Evolutionary conservation across 2,113 vertebrate genomes (phyloP).

Genomic region (Phoxinus phoxinus): DNA sequence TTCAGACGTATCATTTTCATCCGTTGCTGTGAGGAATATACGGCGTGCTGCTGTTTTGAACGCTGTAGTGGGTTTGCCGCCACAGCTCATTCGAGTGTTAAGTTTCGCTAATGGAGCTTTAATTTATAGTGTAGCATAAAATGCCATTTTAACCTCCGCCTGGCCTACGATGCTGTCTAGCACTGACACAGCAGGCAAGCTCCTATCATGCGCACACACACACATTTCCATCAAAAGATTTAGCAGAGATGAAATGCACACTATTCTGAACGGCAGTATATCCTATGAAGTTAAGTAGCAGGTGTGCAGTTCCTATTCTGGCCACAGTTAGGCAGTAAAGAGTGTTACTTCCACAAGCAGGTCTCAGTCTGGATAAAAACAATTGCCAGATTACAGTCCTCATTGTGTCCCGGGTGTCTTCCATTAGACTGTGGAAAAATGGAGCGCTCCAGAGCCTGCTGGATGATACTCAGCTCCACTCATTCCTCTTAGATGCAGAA

Average conservation of each 20-base stretch:
- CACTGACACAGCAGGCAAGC: conserved; percentile 65
- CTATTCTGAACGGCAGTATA: not conserved
- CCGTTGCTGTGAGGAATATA: conserved; percentile 7
- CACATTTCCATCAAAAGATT: conserved; percentile 39
- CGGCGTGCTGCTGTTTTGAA: conserved; percentile 13
- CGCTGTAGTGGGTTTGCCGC: conserved; percentile 9
- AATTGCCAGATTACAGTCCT: conserved; percentile 25
- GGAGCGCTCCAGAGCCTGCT: conserved; percentile 10
- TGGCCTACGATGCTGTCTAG: conserved; percentile 63
- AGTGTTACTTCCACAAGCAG: conserved; percentile 6
- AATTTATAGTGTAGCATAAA: conserved; percentile 76
- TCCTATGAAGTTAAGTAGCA: not conserved
- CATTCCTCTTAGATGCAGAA: conserved; percentile 23
- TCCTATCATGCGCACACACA: conserved; percentile 27
- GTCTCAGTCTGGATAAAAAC: conserved; percentile 7
- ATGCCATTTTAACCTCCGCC: conserved; percentile 66
- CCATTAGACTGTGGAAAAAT: conserved; percentile 37
- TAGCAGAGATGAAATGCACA: not conserved
- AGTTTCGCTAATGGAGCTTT: conserved; percentile 73
- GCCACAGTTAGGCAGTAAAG: conserved; percentile 52
- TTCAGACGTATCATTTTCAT: conserved; percentile 50
- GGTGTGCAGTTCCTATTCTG: conserved; percentile 1
- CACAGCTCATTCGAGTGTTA: conserved; percentile 64
- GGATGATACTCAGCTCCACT: not conserved
- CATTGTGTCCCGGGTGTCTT: conserved; percentile 26